A percentile compares a stretch with the other conserved stretches of the same genome.
Conservation (phyloP, 2,797 vertebrate genomes). For the Pelochelys cantorii region DNA sequence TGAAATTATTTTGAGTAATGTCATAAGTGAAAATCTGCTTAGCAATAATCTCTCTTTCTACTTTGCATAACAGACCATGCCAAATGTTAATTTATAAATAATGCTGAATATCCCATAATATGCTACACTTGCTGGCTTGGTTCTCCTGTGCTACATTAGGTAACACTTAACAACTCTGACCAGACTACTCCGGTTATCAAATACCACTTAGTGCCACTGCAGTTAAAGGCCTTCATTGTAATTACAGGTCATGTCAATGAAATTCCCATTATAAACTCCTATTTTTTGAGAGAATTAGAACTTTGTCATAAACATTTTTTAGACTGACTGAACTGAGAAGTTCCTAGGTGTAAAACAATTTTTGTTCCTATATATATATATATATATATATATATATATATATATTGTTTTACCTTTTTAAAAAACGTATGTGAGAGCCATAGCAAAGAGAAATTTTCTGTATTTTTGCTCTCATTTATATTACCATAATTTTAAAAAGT, state of each 20-base stretch:
- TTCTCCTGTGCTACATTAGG: background rate
- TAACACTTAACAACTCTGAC: background rate
- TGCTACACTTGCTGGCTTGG: background rate
- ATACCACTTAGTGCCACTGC: background rate
- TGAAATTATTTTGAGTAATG: constrained; percentile 59
- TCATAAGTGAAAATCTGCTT: no score
- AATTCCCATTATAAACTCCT: background rate
- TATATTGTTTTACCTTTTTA: background rate
- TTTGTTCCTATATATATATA: background rate
- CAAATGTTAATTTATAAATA: constrained; percentile 40
- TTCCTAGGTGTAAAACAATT: background rate
- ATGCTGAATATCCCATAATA: background rate
- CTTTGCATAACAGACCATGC: background rate
- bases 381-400: background rate
- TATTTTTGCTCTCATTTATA: background rate
- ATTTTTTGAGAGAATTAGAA: background rate
- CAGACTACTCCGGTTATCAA: background rate
- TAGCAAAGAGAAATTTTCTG: background rate
- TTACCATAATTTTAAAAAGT: background rate
- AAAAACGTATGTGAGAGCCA: background rate
- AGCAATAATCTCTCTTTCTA: no score
- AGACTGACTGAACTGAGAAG: background rate
- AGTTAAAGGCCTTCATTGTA: background rate
- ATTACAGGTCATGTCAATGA: background rate
- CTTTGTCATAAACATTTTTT: background rate